These are phyloP conservation scores for Chiloscyllium punctatum DNA, from an alignment of 2,797 vertebrate species.

Conservation along the genomic window DNA sequence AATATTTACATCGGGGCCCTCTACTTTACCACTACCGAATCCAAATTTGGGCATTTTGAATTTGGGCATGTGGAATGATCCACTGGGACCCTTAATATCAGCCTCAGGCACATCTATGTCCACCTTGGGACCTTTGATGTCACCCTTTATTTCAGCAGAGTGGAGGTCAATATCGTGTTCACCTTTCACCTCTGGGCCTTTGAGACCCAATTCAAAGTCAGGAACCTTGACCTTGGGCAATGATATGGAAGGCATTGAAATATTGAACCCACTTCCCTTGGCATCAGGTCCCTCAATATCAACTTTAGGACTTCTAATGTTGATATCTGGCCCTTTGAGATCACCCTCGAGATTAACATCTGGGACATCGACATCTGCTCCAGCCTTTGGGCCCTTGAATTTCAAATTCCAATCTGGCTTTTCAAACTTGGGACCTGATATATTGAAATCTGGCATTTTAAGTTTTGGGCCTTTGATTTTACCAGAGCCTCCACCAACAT, in stretches of 20 bases:
- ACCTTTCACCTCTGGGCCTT: neutral
- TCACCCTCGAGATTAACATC: neutral
- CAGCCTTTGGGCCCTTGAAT: neutral
- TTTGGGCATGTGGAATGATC: neutral
- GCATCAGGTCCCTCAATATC: neutral
- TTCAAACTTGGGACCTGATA: neutral
- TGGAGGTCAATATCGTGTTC: neutral
- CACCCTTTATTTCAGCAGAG: neutral
- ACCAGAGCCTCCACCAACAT: slow-evolving; percentile 26
- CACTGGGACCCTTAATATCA: slow-evolving; percentile 43
- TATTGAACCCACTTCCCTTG: neutral
- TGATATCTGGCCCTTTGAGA: neutral
- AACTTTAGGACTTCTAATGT: neutral
- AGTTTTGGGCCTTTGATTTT: slow-evolving; percentile 44
- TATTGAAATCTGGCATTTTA: slow-evolving; percentile 45
- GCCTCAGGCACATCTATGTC: slow-evolving; percentile 41
- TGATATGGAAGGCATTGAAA: neutral
- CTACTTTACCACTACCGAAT: neutral
- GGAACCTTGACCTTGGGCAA: neutral
- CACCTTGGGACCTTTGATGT: slow-evolving; percentile 42
- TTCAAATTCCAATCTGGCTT: neutral
- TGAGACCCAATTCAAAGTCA: neutral
- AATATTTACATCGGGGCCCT: neutral
- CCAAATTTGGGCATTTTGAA: neutral
- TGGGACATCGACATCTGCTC: slow-evolving; percentile 7